Base-by-base conservation (phyloP, 2,888 invertebrate genomes). In the Dryocosmus kuriphilus region DNA sequence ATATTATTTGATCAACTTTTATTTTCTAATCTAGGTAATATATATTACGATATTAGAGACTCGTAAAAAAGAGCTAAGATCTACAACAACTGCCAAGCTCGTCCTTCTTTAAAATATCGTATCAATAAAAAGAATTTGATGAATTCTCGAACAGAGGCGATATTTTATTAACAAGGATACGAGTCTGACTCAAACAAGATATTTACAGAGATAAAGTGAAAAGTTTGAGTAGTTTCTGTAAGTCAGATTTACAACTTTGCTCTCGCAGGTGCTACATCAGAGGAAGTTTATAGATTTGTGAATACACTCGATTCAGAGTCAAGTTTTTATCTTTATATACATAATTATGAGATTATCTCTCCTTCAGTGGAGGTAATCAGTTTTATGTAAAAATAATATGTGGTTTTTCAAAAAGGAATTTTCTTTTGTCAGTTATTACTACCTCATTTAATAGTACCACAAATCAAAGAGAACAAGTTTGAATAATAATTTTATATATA, bases 1-100 rank as follows among this genome's bases (percentile, higher is more conserved):
- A 51, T 32, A 30, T 71, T 30, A 71, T 51, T 51, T 71, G 41
- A 22, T 67, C 46, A 71, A 30, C 9, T 46, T 46, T 19, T 51
- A 51, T 71, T 51, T n/a, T 71, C 46, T 71, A 71, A 71, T 51
- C 27, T 51, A 71, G 71, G 75, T 79, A 74, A 74, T 76, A 79
- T 79, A 84, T 81, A 76, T 57, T 22, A 14, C n/a, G 57, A 80
- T 81, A 84, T 83, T 83, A 83, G 81, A 83, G 82, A 82, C 83
- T 84, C 60, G 81, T 84, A 84, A 86, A 85, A 86, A 85, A 86
- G 79, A 67, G 60, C 80, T 82, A 85, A 81, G 55, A 81, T 77
- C 82, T 85, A 84, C 80, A 85, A 86, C 85, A 85, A 85, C 83
- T 62, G 82, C 79, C 81, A 79, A 79, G 77, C 82, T 78, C 75